Evolutionary conservation across 2,888 invertebrate species (phyloP).

Genomic region (Eupeodes luniger): DNA sequence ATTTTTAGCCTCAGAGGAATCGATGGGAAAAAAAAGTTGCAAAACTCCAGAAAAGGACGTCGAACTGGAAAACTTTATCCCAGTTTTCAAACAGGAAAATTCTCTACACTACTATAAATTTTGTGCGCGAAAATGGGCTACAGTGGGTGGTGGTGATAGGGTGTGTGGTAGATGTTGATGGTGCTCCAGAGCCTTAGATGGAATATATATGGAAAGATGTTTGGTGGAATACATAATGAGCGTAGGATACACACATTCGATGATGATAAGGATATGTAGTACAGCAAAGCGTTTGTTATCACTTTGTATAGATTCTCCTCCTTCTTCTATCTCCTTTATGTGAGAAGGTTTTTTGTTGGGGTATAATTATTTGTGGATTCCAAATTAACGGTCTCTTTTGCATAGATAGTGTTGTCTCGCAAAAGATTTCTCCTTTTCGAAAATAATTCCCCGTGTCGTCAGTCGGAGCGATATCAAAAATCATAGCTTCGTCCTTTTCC

Average conservation of each 20-base stretch:
- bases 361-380: conserved; percentile 58
- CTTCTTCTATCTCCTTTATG: background rate
- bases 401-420: conserved; percentile 26
- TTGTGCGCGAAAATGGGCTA: conserved; percentile 67
- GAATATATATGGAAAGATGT: conserved; percentile 41
- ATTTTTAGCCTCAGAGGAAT: conserved; percentile 41
- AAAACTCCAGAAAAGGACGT: conserved; percentile 49
- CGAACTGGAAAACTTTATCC: conserved; percentile 65
- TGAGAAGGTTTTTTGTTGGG: conserved; percentile 10
- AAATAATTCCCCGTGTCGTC: conserved; percentile 4
- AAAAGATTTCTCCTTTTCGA: conserved; percentile 6
- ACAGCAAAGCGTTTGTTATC: conserved; percentile 46
- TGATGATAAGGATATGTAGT: conserved; percentile 62
- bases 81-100: conserved; percentile 71
- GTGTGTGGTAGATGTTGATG: conserved; percentile 15
- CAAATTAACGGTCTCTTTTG: conserved; percentile 16
- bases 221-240: conserved; percentile 66
- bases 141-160: conserved; percentile 43
- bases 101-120: conserved; percentile 66
- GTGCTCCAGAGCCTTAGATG: conserved; percentile 17
- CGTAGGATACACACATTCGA: conserved; percentile 71
- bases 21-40: conserved; percentile 19
- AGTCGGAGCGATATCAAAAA: no score
- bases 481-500: conserved; percentile 64
- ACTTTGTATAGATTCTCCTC: conserved; percentile 45